Evolutionary conservation across 2,888 invertebrate genomes (phyloP).

Genomic region (Coecobrya sp.): DNA sequence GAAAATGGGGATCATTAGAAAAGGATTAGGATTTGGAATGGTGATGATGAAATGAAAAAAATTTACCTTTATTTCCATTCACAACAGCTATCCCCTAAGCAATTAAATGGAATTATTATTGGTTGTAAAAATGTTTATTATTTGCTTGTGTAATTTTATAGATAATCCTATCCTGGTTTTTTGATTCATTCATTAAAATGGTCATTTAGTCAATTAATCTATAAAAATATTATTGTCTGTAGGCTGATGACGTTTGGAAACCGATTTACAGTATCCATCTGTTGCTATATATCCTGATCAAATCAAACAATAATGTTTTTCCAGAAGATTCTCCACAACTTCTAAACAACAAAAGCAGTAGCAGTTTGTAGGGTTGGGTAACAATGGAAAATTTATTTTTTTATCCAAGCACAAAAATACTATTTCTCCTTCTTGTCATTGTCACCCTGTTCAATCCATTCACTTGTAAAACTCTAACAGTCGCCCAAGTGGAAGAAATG

Average conservation of each 20-base stretch:
- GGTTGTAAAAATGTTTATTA: background rate
- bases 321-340: too few relatives aligned
- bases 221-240: background rate
- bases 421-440: conserved; percentile 23
- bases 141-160: too few relatives aligned
- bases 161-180: too few relatives aligned
- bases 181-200: background rate
- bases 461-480: background rate
- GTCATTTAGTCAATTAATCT: background rate
- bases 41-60: background rate
- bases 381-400: background rate
- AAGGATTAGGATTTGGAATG: background rate
- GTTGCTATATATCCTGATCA: too few relatives aligned
- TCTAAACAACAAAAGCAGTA: background rate
- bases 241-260: background rate
- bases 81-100: background rate
- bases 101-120: conserved; percentile 1
- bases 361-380: too few relatives aligned
- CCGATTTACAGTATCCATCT: background rate
- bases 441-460: conserved; percentile 25
- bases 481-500: background rate
- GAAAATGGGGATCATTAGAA: background rate
- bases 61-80: background rate
- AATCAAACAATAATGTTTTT: too few relatives aligned
- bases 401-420: background rate